phyloP scores from a whole-genome alignment of 2,888 invertebrate genomes.

The Rugalucina vietnamica region DNA sequence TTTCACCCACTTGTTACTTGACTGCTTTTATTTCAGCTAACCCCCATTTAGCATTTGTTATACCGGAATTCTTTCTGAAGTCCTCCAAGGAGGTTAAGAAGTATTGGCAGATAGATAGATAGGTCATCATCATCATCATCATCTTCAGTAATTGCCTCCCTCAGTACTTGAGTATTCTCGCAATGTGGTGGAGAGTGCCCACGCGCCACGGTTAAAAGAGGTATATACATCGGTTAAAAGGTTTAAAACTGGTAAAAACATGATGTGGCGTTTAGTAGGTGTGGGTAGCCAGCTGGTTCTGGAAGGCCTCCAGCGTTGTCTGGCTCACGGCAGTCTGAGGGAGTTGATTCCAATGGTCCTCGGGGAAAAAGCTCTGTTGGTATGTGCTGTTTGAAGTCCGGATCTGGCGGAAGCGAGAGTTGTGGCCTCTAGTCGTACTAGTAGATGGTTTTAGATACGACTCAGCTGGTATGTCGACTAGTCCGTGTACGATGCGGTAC shows the following conservation, averaged over 20 bases:
- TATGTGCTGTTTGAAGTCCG: neutral
- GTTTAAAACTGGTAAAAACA: neutral
- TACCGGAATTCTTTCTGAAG: too few species aligned
- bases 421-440: neutral
- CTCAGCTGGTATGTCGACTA: neutral
- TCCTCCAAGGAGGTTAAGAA: too few species aligned
- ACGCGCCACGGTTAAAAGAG: neutral
- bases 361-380: constrained; percentile 3
- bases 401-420: constrained; percentile 1
- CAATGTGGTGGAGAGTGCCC: constrained; percentile 5
- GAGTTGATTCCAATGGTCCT: neutral
- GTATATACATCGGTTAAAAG: neutral
- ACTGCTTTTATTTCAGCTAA: too few species aligned
- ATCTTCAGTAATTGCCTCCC: neutral
- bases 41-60: too few species aligned
- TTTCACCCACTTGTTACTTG: too few species aligned
- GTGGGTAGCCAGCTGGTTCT: neutral
- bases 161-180: constrained; percentile 5
- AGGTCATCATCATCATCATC: neutral
- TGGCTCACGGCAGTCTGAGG: neutral
- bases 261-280: neutral
- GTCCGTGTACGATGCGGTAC: neutral
- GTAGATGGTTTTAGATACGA: neutral
- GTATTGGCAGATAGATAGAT: too few species aligned
- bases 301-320: constrained; percentile 1